phyloP scores from a whole-genome alignment of 2,888 invertebrate species.

The Metallyticus violacea region DNA sequence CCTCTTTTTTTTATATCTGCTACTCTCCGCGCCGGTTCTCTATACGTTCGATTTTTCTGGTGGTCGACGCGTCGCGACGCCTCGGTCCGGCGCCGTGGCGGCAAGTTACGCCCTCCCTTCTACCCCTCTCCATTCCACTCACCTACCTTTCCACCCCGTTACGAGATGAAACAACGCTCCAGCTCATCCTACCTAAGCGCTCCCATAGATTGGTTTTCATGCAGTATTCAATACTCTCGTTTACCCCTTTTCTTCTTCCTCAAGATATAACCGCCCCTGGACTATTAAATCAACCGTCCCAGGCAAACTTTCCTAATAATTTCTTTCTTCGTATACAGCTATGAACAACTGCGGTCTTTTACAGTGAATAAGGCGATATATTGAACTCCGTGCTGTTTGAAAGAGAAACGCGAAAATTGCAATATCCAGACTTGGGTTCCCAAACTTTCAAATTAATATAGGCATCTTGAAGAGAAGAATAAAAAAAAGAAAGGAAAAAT shows the following conservation, averaged over 20 bases:
- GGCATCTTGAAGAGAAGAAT: too few species aligned
- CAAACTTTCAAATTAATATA: too few species aligned
- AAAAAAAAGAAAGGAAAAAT: too few species aligned
- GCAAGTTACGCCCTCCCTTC: constrained; percentile 33
- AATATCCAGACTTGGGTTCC: too few species aligned
- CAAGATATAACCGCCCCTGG: neutral
- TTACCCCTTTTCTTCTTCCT: neutral
- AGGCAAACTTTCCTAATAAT: neutral
- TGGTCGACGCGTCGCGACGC: constrained; percentile 7
- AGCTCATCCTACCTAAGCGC: neutral
- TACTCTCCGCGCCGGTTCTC: constrained; percentile 6
- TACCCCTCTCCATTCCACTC: constrained; percentile 39
- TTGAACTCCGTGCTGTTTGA: neutral
- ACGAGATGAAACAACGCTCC: too few species aligned
- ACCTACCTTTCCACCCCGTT: too few species aligned
- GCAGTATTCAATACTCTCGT: neutral
- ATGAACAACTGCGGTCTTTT: neutral
- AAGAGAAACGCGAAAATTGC: too few species aligned
- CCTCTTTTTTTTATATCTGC: constrained; percentile 10
- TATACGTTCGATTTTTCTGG: constrained; percentile 18
- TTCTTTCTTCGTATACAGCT: neutral
- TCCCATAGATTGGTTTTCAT: neutral
- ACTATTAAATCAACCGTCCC: neutral
- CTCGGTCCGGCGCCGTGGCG: constrained; percentile 32
- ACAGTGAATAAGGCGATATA: neutral